These are phyloP conservation scores for Poeciliopsis turneri DNA, from an alignment of 2,797 vertebrate genomes.

Conservation along the genomic window DNA sequence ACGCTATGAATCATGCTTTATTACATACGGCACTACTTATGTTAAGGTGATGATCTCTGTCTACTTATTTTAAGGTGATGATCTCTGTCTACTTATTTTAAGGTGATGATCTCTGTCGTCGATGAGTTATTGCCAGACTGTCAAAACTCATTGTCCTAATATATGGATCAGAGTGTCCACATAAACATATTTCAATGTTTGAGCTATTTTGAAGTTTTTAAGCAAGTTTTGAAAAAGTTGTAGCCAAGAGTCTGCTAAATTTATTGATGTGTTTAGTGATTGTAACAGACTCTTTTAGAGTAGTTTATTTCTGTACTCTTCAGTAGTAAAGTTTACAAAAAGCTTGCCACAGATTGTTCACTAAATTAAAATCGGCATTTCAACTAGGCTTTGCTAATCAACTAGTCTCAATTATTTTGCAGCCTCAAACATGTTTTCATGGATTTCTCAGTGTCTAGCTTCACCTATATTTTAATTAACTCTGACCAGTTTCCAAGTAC, in stretches of 20 bases:
- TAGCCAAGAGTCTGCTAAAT: background rate
- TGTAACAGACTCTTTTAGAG: too few relatives aligned
- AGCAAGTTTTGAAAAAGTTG: background rate
- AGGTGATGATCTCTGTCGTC: background rate
- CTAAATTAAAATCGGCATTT: background rate
- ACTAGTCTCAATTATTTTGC: background rate
- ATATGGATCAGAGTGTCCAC: background rate
- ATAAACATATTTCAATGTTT: background rate
- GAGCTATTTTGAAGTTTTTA: background rate
- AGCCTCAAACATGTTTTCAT: background rate
- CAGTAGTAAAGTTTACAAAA: too few relatives aligned
- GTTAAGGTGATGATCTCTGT: background rate
- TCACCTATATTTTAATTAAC: background rate
- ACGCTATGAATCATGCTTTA: background rate
- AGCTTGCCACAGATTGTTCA: background rate
- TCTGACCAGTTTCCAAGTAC: background rate
- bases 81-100: background rate
- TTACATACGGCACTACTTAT: background rate
- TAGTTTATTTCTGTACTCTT: too few relatives aligned
- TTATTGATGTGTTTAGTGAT: background rate
- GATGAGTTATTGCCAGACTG: background rate
- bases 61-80: background rate
- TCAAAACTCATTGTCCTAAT: conserved; percentile 24
- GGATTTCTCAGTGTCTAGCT: background rate
- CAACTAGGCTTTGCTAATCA: background rate